phyloP scores from a whole-genome alignment of 1,140 invertebrate species.

The Aphaenogaster floridana region DNA sequence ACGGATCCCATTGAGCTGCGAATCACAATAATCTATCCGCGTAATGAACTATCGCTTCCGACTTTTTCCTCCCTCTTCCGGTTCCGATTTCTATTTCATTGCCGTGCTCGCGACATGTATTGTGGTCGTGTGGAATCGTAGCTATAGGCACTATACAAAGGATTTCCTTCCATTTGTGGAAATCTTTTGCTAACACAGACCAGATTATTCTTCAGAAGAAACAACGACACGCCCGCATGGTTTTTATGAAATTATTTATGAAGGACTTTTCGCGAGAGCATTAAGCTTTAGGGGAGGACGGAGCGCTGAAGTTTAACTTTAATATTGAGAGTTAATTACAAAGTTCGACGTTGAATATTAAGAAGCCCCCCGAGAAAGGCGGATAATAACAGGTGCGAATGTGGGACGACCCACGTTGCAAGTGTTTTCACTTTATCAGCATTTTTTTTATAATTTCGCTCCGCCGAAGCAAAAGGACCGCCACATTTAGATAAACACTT shows the following conservation, averaged over 20 bases:
- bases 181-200: neutral
- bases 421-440: conserved; percentile 46
- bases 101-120: conserved; percentile 64
- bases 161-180: conserved; percentile 56
- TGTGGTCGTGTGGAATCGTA: conserved; percentile 43
- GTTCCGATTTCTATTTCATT: conserved; percentile 81
- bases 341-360: neutral
- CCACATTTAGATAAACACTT: neutral
- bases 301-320: neutral
- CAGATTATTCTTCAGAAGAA: neutral
- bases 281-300: no score
- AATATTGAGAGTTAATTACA: conserved; percentile 18
- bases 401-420: neutral
- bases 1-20: conserved; percentile 14
- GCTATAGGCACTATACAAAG: neutral
- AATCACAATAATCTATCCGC: conserved; percentile 59
- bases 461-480: neutral
- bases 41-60: conserved; percentile 74
- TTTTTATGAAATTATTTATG: neutral
- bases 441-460: conserved; percentile 17
- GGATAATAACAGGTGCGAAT: conserved; percentile 33
- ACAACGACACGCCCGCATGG: neutral
- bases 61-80: conserved; percentile 76
- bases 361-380: neutral
- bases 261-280: neutral